A percentile compares a stretch with the other conserved stretches of the same genome.
Conservation (phyloP, 1,140 invertebrate genomes). For the Kradibia gibbosae region DNA sequence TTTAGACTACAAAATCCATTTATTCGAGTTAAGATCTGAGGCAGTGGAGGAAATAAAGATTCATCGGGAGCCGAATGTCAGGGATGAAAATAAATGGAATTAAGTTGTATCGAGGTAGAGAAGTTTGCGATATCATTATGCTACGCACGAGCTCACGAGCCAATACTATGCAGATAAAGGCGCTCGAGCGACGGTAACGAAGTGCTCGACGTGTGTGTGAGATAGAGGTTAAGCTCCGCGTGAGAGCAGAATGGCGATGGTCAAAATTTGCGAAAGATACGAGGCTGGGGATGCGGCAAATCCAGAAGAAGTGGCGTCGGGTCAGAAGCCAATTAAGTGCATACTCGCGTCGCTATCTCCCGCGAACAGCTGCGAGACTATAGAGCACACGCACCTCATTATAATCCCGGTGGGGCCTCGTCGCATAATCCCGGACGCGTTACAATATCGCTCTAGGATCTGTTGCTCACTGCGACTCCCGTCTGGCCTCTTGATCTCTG, state of each 20-base stretch:
- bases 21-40: too few relatives aligned
- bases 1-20: too few relatives aligned
- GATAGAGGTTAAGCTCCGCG: not conserved
- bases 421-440: slow-evolving; percentile 60
- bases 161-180: too few relatives aligned
- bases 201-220: too few relatives aligned
- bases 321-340: slow-evolving; percentile 62
- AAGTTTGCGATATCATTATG: not conserved
- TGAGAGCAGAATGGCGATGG: not conserved
- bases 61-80: too few relatives aligned
- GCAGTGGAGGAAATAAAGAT: too few relatives aligned
- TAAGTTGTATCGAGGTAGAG: too few relatives aligned
- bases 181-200: too few relatives aligned
- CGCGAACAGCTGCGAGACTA: slow-evolving; percentile 60
- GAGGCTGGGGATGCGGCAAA: not conserved
- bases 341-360: slow-evolving; percentile 59
- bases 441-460: slow-evolving; percentile 51
- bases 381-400: slow-evolving; percentile 61
- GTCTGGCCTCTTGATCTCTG: not conserved
- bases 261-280: not conserved
- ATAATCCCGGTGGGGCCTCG: slow-evolving; percentile 56
- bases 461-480: not conserved
- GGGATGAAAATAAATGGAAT: too few relatives aligned
- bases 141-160: not conserved
- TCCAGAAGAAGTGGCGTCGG: not conserved